These are phyloP conservation scores for Megaceryle alcyon DNA, from an alignment of 2,797 vertebrate species.

Conservation along the genomic window DNA sequence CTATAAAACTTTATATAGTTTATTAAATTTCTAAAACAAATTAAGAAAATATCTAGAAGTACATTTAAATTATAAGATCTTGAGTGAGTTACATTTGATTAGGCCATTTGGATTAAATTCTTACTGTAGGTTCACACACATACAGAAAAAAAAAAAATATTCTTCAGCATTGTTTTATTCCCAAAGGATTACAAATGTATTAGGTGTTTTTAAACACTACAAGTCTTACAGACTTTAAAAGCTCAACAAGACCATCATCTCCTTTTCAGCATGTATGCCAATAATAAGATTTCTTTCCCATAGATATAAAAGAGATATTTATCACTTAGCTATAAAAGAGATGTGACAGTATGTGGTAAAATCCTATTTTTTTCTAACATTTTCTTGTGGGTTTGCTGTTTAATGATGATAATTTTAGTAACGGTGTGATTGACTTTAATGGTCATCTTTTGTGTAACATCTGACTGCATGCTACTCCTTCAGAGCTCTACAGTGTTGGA, in stretches of 20 bases:
- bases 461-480: background rate
- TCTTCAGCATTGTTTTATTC: background rate
- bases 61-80: background rate
- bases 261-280: background rate
- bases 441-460: background rate
- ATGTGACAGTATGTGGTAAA: background rate
- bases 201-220: background rate
- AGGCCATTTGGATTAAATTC: background rate
- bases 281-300: background rate
- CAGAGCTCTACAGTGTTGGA: background rate
- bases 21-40: background rate
- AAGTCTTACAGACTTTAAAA: background rate
- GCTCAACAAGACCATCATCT: background rate
- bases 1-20: background rate
- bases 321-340: background rate
- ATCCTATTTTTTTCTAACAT: background rate
- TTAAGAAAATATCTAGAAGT: background rate
- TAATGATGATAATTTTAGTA: background rate
- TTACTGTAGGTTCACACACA: background rate
- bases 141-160: background rate
- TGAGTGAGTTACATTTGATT: background rate
- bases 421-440: background rate
- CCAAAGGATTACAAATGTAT: background rate
- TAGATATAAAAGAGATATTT: background rate
- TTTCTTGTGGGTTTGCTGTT: background rate